A percentile compares a stretch with the other conserved stretches of the same genome.
Evolutionary conservation across 2,797 vertebrate species (phyloP).

Genomic region (Neomorphus geoffroyi): DNA sequence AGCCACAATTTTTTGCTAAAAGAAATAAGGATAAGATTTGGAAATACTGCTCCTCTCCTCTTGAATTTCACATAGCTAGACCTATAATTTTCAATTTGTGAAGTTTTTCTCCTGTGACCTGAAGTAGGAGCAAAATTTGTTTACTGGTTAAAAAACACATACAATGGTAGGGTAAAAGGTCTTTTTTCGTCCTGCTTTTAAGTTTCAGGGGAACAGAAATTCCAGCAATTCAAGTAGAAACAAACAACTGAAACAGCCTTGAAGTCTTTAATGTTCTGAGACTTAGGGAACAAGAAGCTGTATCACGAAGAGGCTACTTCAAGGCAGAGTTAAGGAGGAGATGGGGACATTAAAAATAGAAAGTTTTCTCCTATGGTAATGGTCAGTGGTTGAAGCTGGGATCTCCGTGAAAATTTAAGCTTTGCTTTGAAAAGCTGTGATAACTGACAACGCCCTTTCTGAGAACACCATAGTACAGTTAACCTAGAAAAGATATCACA

Average conservation of each 20-base stretch:
- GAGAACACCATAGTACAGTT: background rate
- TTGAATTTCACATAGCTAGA: background rate
- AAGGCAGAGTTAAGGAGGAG: background rate
- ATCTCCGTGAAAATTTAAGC: background rate
- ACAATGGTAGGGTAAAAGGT: background rate
- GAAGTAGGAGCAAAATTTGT: background rate
- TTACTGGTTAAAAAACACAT: background rate
- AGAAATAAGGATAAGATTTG: background rate
- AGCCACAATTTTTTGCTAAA: background rate
- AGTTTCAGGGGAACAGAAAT: background rate
- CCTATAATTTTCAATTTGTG: background rate
- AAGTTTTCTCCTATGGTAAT: background rate
- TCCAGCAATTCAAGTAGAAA: background rate
- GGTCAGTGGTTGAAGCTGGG: background rate
- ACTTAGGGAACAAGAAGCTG: background rate
- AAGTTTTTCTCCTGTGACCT: background rate
- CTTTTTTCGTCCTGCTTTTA: background rate
- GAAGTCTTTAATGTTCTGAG: background rate
- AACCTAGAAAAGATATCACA: background rate
- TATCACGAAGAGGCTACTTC: background rate
- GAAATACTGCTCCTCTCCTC: background rate
- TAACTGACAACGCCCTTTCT: background rate
- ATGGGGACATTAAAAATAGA: background rate
- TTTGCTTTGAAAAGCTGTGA: background rate
- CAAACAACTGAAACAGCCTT: background rate